These are phyloP conservation scores for Bagarius yarrelli DNA, from an alignment of 2,113 vertebrate species.

Conservation along the genomic window DNA sequence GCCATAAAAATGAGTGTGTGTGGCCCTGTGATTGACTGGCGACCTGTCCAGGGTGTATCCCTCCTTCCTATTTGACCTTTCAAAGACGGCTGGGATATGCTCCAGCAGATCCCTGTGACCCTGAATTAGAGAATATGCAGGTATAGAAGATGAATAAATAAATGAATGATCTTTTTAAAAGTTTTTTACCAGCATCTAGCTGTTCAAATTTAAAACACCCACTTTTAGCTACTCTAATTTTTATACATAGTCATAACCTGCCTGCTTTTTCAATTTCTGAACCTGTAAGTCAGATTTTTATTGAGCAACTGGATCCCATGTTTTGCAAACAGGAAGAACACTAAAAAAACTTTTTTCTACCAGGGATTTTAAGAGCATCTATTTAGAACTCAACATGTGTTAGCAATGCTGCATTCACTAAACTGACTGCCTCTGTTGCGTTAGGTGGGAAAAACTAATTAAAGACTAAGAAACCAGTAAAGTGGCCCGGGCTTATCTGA, in stretches of 20 bases:
- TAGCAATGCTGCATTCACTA: neutral
- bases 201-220: neutral
- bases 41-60: too few relatives aligned
- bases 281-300: neutral
- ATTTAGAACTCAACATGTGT: neutral
- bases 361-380: neutral
- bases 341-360: too few relatives aligned
- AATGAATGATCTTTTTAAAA: too few relatives aligned
- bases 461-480: slow-evolving; percentile 23
- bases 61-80: too few relatives aligned
- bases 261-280: neutral
- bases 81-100: too few relatives aligned
- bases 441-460: slow-evolving; percentile 15
- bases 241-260: neutral
- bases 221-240: neutral
- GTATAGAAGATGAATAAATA: too few relatives aligned
- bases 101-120: too few relatives aligned
- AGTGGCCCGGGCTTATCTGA: slow-evolving; percentile 1
- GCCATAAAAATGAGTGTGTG: too few relatives aligned
- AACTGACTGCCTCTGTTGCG: neutral
- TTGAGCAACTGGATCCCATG: neutral
- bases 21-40: too few relatives aligned
- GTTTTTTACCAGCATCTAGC: too few relatives aligned
- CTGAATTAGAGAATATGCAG: too few relatives aligned
- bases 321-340: neutral